Conservation (phyloP, 2,113 vertebrate species). For the Sigmodon hispidus region DNA sequence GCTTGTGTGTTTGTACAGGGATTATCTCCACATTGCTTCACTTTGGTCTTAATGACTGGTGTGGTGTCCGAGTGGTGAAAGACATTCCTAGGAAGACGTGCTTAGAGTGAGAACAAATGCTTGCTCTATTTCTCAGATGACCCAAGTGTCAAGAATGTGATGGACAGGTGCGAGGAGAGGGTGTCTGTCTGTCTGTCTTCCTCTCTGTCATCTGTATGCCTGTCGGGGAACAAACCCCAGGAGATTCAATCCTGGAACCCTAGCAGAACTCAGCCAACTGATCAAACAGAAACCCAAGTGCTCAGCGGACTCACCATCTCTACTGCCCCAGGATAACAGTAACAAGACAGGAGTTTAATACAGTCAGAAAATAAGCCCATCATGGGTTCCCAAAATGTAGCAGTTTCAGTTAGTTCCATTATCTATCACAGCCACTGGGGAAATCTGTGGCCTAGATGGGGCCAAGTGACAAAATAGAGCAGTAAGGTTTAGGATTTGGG, state of each 20-base stretch:
- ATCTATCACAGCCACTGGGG: background rate
- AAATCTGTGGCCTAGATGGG: constrained; percentile 34
- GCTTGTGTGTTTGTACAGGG: constrained; percentile 55
- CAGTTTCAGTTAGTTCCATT: background rate
- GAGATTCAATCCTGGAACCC: background rate
- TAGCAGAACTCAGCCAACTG: background rate
- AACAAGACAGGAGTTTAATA: constrained; percentile 18
- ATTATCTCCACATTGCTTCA: constrained; percentile 57
- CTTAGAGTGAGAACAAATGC: background rate
- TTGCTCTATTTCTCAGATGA: constrained; percentile 45
- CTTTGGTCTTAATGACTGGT: constrained; percentile 53
- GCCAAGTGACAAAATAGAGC: background rate
- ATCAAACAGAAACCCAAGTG: constrained; percentile 68
- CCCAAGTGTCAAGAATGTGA: constrained; percentile 56
- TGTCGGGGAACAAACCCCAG: constrained; percentile 15
- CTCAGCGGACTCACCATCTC: constrained; percentile 48
- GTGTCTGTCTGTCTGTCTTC: constrained; percentile 13
- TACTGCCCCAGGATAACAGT: constrained; percentile 41
- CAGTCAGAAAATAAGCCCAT: background rate
- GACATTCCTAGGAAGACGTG: background rate
- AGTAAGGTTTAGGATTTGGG: background rate
- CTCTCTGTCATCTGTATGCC: background rate
- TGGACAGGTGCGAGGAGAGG: background rate
- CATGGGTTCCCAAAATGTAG: constrained; percentile 4
- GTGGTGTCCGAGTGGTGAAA: background rate